A percentile compares a stretch with the other conserved stretches of the same genome.
These are phyloP conservation scores for Drosophila quasianomalipes DNA, from an alignment of 2,888 invertebrate species.

Conservation along the genomic window DNA sequence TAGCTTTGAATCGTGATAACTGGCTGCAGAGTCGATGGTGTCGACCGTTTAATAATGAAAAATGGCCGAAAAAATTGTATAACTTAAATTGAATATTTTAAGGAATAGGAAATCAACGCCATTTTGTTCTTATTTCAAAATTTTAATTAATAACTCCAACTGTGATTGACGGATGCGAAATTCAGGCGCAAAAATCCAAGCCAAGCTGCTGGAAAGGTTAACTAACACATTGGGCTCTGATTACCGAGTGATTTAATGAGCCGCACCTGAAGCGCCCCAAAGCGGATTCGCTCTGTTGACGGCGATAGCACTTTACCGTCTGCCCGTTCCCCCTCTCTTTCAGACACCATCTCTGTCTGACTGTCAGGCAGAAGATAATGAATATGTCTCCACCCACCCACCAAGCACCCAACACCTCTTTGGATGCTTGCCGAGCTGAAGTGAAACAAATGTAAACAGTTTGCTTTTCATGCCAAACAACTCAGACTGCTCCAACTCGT, in stretches of 20 bases:
- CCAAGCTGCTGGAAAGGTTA: slow-evolving; percentile 40
- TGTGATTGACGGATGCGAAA: slow-evolving; percentile 60
- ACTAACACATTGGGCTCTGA: slow-evolving; percentile 47
- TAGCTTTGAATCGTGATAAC: background rate
- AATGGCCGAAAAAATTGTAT: background rate
- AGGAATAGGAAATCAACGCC: background rate
- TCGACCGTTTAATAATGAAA: background rate
- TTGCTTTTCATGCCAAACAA: slow-evolving; percentile 67
- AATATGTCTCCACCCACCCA: slow-evolving; percentile 16
- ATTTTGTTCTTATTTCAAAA: slow-evolving; percentile 29
- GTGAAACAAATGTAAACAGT: slow-evolving; percentile 75
- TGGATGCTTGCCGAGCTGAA: slow-evolving; percentile 30
- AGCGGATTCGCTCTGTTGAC: slow-evolving; percentile 35
- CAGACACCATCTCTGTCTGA: slow-evolving; percentile 2
- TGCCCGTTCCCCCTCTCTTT: background rate
- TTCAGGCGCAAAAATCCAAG: slow-evolving; percentile 11
- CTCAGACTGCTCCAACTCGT: slow-evolving; percentile 5
- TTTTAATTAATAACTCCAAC: slow-evolving; percentile 58
- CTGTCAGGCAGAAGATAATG: slow-evolving; percentile 28
- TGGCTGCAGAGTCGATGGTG: background rate
- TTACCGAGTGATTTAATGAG: slow-evolving; percentile 73
- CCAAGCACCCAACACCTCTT: background rate
- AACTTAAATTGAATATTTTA: background rate
- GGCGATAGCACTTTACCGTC: slow-evolving; percentile 33
- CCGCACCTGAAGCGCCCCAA: slow-evolving; percentile 60